A percentile compares a stretch with the other conserved stretches of the same genome.
Conservation (phyloP, 2,888 invertebrate genomes). For the Sussaba pulchella region DNA sequence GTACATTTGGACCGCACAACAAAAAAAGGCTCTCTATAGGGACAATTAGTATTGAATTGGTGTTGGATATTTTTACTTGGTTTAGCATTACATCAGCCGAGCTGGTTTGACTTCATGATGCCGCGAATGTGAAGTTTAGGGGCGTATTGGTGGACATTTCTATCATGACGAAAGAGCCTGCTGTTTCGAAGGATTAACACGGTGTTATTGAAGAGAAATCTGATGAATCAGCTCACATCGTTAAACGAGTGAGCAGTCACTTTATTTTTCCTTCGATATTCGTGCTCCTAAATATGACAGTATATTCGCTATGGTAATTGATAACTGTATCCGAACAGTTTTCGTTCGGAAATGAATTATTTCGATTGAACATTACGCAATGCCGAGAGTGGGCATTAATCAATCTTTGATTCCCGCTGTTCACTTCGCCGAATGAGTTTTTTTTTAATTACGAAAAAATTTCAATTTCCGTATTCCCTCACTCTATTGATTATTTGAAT, state of each 20-base stretch:
- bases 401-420: slow-evolving; percentile 35
- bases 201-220: slow-evolving; percentile 63
- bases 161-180: slow-evolving; percentile 60
- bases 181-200: slow-evolving; percentile 47
- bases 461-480: neutral
- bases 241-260: slow-evolving; percentile 30
- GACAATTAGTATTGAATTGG: too few relatives aligned
- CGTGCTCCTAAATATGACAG: slow-evolving; percentile 26
- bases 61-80: too few relatives aligned
- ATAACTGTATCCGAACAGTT: slow-evolving; percentile 39
- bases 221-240: slow-evolving; percentile 57
- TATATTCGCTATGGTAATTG: slow-evolving; percentile 36
- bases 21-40: too few relatives aligned
- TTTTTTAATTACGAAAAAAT: slow-evolving; percentile 15
- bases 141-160: slow-evolving; percentile 44
- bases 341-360: slow-evolving; percentile 28
- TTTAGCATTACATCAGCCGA: too few relatives aligned
- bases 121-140: neutral
- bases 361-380: neutral
- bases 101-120: too few relatives aligned
- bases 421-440: neutral
- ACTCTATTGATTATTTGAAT: neutral
- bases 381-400: slow-evolving; percentile 30
- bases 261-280: neutral
- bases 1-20: too few relatives aligned